phyloP scores from a whole-genome alignment of 2,113 vertebrate genomes.

The Pardalotus punctatus region DNA sequence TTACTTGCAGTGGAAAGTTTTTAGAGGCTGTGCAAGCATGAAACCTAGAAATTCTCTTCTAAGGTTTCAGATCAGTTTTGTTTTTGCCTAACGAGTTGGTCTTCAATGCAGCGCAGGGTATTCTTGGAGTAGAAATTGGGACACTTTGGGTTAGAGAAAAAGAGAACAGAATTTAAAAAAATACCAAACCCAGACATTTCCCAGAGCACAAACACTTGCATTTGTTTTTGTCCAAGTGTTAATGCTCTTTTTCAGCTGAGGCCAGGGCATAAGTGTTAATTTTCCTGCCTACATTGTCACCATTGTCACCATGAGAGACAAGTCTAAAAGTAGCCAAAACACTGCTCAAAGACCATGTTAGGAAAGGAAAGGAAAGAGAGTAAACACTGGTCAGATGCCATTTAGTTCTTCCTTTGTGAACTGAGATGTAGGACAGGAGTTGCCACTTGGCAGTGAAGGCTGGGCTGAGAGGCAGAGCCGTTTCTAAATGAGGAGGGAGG shows the following conservation, averaged over 20 bases:
- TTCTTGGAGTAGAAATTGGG: constrained; percentile 14
- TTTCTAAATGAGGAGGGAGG: constrained; percentile 20
- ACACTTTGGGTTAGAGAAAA: neutral
- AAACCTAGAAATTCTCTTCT: neutral
- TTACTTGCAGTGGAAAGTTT: neutral
- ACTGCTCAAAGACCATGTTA: constrained; percentile 34
- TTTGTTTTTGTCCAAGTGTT: constrained; percentile 38
- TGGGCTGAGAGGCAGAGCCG: constrained; percentile 4
- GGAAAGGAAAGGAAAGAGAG: constrained; percentile 7
- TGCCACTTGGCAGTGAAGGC: neutral
- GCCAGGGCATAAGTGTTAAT: constrained; percentile 5
- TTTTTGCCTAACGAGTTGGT: neutral
- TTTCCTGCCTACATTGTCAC: constrained; percentile 33
- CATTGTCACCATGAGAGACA: constrained; percentile 20
- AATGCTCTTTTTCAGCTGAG: constrained; percentile 58
- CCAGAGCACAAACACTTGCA: constrained; percentile 27
- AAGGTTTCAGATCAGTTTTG: constrained; percentile 11
- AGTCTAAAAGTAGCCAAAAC: constrained; percentile 49
- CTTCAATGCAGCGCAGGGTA: neutral
- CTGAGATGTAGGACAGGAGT: neutral
- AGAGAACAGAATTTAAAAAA: neutral
- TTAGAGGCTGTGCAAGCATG: neutral
- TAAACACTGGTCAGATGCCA: constrained; percentile 45
- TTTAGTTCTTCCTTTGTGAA: constrained; percentile 14
- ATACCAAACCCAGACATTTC: neutral